phyloP scores from a whole-genome alignment of 2,113 vertebrate species.

The Furnarius figulus region DNA sequence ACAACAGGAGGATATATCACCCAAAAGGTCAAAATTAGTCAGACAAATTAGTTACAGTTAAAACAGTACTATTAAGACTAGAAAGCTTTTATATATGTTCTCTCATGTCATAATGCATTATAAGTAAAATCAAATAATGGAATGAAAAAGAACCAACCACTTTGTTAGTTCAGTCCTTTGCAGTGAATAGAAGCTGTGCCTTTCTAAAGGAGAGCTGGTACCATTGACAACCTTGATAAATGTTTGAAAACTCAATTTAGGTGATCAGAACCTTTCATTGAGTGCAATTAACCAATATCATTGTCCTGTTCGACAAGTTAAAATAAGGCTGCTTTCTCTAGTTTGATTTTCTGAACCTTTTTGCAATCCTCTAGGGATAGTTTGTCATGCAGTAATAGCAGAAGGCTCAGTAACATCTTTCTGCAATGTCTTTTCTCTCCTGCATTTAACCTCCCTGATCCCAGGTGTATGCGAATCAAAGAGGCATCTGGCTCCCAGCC shows the following conservation, averaged over 20 bases:
- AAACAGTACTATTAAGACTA: background rate
- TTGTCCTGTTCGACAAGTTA: background rate
- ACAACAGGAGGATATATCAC: background rate
- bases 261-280: background rate
- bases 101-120: background rate
- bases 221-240: background rate
- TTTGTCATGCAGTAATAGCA: background rate
- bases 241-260: background rate
- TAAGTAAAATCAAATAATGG: background rate
- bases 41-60: background rate
- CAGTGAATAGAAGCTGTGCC: background rate
- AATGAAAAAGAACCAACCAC: background rate
- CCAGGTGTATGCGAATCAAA: rapidly evolving
- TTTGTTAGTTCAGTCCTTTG: background rate
- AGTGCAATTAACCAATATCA: background rate
- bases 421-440: background rate
- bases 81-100: background rate
- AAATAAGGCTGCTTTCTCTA: background rate
- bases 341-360: background rate
- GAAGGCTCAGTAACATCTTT: background rate
- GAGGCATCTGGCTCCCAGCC: background rate
- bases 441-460: background rate
- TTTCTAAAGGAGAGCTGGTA: background rate
- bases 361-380: background rate
- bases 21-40: background rate